Percentiles rank a stretch among this genome's conserved stretches.
These are phyloP conservation scores for Amia ocellicauda DNA, from an alignment of 2,113 vertebrate species.

Conservation along the genomic window DNA sequence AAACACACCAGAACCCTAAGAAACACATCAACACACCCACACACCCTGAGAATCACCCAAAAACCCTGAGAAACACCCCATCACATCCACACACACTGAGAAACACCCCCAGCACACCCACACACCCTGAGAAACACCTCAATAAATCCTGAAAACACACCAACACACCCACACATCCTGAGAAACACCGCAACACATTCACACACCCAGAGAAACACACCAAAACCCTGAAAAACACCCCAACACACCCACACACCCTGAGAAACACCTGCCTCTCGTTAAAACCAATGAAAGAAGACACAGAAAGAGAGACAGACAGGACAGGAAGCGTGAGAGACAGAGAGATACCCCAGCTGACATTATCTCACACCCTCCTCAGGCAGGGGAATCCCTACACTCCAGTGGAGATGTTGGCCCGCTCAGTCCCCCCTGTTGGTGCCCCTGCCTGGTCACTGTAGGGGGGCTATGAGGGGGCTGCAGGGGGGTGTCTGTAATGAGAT, in stretches of 20 bases:
- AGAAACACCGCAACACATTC: constrained; percentile 38
- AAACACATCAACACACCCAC: constrained; percentile 14
- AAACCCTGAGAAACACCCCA: constrained; percentile 29
- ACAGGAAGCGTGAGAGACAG: too few relatives aligned
- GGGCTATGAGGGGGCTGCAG: too few relatives aligned
- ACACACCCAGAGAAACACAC: constrained; percentile 44
- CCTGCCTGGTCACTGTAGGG: background rate
- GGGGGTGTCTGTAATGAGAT: constrained; percentile 36
- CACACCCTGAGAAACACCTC: constrained; percentile 6
- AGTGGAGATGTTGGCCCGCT: too few relatives aligned
- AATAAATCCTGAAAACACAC: background rate
- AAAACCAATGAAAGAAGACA: too few relatives aligned
- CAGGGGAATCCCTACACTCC: background rate
- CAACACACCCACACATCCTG: constrained; percentile 19
- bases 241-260: constrained; percentile 18
- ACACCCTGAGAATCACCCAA: background rate
- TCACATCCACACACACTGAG: constrained; percentile 3
- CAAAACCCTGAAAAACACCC: constrained; percentile 28
- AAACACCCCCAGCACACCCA: constrained; percentile 24
- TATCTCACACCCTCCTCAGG: too few relatives aligned
- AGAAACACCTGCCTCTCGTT: too few relatives aligned
- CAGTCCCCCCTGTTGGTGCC: background rate
- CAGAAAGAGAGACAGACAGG: too few relatives aligned
- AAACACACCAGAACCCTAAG: too few relatives aligned
- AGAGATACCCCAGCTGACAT: too few relatives aligned